phyloP scores from a whole-genome alignment of 2,113 vertebrate species.

The Phycodurus eques region DNA sequence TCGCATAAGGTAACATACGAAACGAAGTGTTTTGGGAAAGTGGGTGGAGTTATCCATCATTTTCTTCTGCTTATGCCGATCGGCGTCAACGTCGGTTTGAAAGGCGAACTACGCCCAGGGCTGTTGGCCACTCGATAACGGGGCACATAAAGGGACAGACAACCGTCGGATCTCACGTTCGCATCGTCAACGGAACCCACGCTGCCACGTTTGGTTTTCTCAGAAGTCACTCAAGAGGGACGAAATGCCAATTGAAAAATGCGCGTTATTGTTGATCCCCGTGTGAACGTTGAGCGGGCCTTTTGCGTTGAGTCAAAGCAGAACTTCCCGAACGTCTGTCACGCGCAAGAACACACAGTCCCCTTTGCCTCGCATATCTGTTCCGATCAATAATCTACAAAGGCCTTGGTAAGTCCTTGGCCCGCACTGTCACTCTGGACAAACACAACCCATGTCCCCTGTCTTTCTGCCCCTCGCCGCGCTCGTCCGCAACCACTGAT shows the following conservation, averaged over 20 bases:
- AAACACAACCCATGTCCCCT: constrained; percentile 71
- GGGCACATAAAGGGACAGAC: too few species aligned
- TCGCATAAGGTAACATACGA: too few species aligned
- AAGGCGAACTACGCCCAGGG: too few species aligned
- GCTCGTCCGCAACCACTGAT: constrained; percentile 29
- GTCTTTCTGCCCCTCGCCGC: constrained; percentile 44
- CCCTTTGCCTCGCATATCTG: constrained; percentile 57
- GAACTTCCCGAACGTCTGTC: constrained; percentile 39
- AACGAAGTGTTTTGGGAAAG: too few species aligned
- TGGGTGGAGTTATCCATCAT: too few species aligned
- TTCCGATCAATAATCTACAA: constrained; percentile 73
- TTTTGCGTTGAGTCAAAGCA: constrained; percentile 44
- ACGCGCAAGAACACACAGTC: constrained; percentile 15
- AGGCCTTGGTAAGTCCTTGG: constrained; percentile 69
- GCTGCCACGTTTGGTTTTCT: too few species aligned
- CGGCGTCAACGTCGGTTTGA: too few species aligned
- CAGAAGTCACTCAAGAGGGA: neutral
- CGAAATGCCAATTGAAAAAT: neutral
- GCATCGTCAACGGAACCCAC: too few species aligned
- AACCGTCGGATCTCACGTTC: too few species aligned
- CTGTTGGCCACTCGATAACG: too few species aligned
- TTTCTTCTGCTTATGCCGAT: too few species aligned
- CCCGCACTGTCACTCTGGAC: constrained; percentile 67
- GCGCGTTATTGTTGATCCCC: too few species aligned
- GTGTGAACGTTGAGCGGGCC: constrained; percentile 3